phyloP scores from a whole-genome alignment of 2,797 vertebrate genomes.

The Anguilla megastoma region DNA sequence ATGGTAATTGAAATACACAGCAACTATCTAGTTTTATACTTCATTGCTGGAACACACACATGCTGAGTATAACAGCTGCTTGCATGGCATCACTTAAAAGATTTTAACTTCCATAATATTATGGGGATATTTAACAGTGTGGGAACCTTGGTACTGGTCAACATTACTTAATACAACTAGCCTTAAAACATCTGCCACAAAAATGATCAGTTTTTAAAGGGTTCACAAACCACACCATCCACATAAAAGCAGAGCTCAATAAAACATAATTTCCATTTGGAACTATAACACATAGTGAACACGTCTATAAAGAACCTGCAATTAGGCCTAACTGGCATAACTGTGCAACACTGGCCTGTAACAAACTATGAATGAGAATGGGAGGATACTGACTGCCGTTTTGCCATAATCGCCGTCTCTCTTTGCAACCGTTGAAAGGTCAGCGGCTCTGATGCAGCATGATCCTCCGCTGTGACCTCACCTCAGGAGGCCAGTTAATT shows the following conservation, averaged over 20 bases:
- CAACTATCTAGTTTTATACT: not conserved
- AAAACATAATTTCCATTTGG: no score
- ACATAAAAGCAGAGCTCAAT: not conserved
- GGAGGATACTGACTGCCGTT: not conserved
- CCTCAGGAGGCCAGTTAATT: slow-evolving; percentile 35
- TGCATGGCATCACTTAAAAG: no score
- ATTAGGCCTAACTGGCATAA: not conserved
- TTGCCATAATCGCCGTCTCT: not conserved
- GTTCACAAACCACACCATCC: not conserved
- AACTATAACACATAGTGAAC: no score
- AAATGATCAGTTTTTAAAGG: not conserved
- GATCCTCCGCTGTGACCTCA: slow-evolving; percentile 27
- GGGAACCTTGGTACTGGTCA: not conserved
- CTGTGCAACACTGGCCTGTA: not conserved
- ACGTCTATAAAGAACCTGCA: no score
- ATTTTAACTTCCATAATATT: no score
- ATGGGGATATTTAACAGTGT: no score
- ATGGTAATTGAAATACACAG: not conserved
- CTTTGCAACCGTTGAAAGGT: slow-evolving; percentile 26
- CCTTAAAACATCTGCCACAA: not conserved
- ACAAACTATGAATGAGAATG: not conserved
- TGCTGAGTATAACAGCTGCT: not conserved
- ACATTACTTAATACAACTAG: not conserved
- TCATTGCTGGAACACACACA: not conserved
- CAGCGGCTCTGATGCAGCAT: slow-evolving; percentile 20